Evolutionary conservation across 2,113 vertebrate species (phyloP).

Genomic region (Pycnonotus jocosus): DNA sequence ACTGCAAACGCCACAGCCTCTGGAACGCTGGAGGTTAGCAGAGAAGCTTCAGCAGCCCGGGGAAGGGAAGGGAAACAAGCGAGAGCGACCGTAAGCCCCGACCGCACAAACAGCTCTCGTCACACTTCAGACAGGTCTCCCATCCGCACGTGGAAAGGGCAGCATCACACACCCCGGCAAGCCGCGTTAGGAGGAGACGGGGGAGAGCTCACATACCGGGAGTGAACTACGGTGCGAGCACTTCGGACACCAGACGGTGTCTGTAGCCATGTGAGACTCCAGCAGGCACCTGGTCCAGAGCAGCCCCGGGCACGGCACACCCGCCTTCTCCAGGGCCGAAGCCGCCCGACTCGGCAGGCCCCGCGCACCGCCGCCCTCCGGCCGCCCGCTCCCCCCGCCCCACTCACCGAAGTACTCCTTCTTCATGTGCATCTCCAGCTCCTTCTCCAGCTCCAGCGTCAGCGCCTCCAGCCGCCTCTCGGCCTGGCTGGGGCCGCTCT

Average conservation of each 20-base stretch:
- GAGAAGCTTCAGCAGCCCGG: neutral
- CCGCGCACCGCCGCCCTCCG: neutral
- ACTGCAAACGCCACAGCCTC: accelerated
- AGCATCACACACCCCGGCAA: neutral
- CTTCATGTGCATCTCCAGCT: slow-evolving; percentile 94
- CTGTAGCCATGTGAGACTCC: accelerated
- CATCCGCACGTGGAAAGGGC: neutral
- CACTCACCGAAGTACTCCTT: slow-evolving; percentile 96
- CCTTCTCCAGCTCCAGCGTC: slow-evolving; percentile 94
- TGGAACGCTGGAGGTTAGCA: neutral
- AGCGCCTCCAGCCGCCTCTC: slow-evolving; percentile 91
- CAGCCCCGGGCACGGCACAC: neutral
- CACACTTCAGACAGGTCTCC: neutral
- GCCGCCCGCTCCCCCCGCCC: neutral
- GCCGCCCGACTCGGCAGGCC: neutral
- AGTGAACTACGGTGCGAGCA: accelerated
- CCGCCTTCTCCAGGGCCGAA: neutral
- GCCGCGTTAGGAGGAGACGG: accelerated
- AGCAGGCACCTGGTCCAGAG: neutral
- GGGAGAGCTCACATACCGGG: neutral
- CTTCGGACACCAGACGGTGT: neutral
- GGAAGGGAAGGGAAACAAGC: neutral
- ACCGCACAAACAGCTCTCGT: neutral
- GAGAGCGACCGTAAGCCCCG: neutral
- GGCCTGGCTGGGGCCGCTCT: slow-evolving; percentile 88